Evolutionary conservation across 2,888 invertebrate species (phyloP).

Genomic region (Agrochola lota): DNA sequence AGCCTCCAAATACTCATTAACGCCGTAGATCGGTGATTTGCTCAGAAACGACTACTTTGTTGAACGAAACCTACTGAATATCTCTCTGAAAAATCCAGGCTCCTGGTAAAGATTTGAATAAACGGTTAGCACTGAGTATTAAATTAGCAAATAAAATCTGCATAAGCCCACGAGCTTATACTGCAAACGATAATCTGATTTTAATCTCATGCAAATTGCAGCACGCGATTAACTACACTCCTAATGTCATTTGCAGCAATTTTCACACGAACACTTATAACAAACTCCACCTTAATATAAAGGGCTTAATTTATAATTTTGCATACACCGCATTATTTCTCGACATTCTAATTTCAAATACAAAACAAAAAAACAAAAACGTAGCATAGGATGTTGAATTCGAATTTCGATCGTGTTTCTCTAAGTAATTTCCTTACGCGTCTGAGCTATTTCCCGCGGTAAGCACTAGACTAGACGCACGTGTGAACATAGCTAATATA

Average conservation of each 20-base stretch:
- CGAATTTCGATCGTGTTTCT: conserved; percentile 12
- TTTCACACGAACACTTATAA: conserved; percentile 2
- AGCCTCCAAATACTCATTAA: too few species aligned
- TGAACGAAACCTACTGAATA: background rate
- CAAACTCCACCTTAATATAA: background rate
- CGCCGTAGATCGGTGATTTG: background rate
- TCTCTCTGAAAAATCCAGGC: background rate
- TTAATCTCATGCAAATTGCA: conserved; percentile 46
- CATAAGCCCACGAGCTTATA: conserved; percentile 20
- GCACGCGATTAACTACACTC: conserved; percentile 5
- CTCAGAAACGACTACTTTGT: background rate
- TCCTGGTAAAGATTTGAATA: background rate
- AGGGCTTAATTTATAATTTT: background rate
- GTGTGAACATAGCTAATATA: conserved; percentile 61
- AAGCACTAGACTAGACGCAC: conserved; percentile 31
- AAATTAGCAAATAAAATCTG: conserved; percentile 23
- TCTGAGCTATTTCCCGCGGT: conserved; percentile 43
- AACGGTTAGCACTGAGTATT: background rate
- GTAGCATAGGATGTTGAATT: conserved; percentile 19
- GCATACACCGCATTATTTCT: background rate
- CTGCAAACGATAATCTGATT: conserved; percentile 42
- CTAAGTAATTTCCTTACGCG: conserved; percentile 42
- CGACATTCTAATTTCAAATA: background rate
- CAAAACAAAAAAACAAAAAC: background rate
- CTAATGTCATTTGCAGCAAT: conserved; percentile 22